phyloP scores from a whole-genome alignment of 2,888 invertebrate genomes.

The Dexiosoma caninum region DNA sequence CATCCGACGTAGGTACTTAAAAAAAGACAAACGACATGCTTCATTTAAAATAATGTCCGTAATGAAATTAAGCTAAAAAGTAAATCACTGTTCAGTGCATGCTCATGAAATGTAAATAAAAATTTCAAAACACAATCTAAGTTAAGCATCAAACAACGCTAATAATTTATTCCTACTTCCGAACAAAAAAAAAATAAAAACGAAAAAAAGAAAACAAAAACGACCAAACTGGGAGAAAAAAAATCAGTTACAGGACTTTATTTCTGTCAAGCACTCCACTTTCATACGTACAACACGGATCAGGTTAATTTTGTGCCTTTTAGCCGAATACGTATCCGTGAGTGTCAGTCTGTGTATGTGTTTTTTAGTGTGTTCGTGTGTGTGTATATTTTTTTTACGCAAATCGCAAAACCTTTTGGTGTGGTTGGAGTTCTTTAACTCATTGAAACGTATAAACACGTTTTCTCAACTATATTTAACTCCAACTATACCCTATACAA shows the following conservation, averaged over 20 bases:
- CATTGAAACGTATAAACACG: slow-evolving; percentile 63
- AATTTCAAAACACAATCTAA: slow-evolving; percentile 59
- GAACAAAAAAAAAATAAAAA: slow-evolving; percentile 63
- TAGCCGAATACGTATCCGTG: neutral
- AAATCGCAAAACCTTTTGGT: slow-evolving; percentile 46
- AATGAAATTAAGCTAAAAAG: slow-evolving; percentile 77
- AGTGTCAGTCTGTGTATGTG: neutral
- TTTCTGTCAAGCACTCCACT: neutral
- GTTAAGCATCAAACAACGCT: slow-evolving; percentile 65
- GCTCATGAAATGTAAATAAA: slow-evolving; percentile 75
- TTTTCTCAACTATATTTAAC: slow-evolving; percentile 54
- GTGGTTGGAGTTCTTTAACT: slow-evolving; percentile 56
- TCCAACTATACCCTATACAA: slow-evolving; percentile 34
- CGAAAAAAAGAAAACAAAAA: too few species aligned
- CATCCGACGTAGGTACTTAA: slow-evolving; percentile 60
- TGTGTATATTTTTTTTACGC: neutral
- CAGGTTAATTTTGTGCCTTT: slow-evolving; percentile 29
- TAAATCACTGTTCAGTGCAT: slow-evolving; percentile 73
- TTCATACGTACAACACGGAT: slow-evolving; percentile 1
- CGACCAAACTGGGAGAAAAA: too few species aligned
- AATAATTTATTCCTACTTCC: slow-evolving; percentile 70
- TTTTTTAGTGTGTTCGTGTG: neutral
- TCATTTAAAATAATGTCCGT: slow-evolving; percentile 74
- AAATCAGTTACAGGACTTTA: slow-evolving; percentile 50
- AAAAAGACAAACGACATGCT: slow-evolving; percentile 62